Conservation (phyloP, 1,140 invertebrate genomes). For the Drosophila obscura region DNA sequence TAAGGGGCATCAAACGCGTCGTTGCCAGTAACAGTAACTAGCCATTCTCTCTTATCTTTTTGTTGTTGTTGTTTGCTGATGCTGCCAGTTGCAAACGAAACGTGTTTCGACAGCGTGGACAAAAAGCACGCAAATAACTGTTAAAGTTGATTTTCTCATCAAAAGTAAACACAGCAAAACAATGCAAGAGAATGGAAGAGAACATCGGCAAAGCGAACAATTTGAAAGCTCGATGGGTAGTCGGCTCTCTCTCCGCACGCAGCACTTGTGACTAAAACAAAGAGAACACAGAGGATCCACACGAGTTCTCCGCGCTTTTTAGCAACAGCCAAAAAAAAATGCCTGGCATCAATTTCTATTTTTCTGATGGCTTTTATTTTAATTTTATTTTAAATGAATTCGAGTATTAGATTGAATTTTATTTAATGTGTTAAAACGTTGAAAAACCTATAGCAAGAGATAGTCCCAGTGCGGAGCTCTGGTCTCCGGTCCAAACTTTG, state of each 20-base stretch:
- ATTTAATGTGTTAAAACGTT: no score
- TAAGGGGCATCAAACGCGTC: conserved; percentile 7
- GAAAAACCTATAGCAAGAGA: no score
- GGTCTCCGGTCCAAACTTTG: no score
- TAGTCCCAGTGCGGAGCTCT: no score
- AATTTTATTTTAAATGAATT: no score
- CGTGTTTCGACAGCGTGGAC: conserved; percentile 21
- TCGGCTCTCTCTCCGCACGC: conserved; percentile 6
- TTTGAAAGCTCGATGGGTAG: conserved; percentile 30
- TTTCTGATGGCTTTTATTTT: no score
- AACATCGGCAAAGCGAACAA: conserved; percentile 12
- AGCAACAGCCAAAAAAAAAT: no score
- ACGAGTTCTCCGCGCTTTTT: not conserved
- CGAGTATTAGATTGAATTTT: no score
- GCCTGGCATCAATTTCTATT: no score
- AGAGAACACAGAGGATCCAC: conserved; percentile 4
- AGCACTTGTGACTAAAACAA: conserved; percentile 22
- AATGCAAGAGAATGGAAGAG: conserved; percentile 10
- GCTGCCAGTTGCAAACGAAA: no score
- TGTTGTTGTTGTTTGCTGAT: no score
- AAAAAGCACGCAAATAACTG: conserved; percentile 48
- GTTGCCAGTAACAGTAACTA: conserved; percentile 2
- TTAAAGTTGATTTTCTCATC: conserved; percentile 43
- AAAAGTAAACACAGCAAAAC: conserved; percentile 35
- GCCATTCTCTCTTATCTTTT: no score